Evolutionary conservation across 2,888 invertebrate genomes (phyloP), one percentile per base, ranked within the genome.

Genomic region (Agrilus cyanescens): DNA sequence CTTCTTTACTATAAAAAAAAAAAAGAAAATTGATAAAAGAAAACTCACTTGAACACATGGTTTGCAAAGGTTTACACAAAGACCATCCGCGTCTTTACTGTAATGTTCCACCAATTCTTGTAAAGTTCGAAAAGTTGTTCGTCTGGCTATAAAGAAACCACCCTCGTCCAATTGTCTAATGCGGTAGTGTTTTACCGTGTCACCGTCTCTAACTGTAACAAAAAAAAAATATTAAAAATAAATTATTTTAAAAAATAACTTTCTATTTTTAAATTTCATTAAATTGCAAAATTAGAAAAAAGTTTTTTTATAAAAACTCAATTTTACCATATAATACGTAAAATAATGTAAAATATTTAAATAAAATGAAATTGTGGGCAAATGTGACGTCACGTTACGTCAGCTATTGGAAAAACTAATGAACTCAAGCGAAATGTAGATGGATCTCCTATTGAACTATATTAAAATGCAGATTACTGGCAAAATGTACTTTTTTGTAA

Each of bases 111-210:
- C 96, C 42, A 98, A 78, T 67, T 98, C 97, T 67, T 95, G 91
- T 39, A 98, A 76, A 12, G 95, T 95, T 56, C 93, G 80, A 76
- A 99, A 98, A 50, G 96, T 95, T 56, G 95, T 95, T 64, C 98
- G 79, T 57, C 97, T 77, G 44, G 98, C 97, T 60, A 98, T 99
- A 77, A 96, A 98, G 75, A 96, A 98, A 41, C 97, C 97, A 48
- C 97, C 90, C 68, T 98, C 96, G 68, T 98, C 98, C 62, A 98
- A 73, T 70, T 97, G 97, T 57, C 97, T 78, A 67, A 98, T 97
- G 63, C 98, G 83, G 73, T 98, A 98, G 72, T 98, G 98, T 66
- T 98, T 98, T 48, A 98, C 97, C 38, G 96, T 95, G 69, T 97
- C 97, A 50, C 95, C 96, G 72, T 98, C 98, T 54, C 97, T 83